phyloP scores from a whole-genome alignment of 2,113 vertebrate species.

The Cyanoderma ruficeps region DNA sequence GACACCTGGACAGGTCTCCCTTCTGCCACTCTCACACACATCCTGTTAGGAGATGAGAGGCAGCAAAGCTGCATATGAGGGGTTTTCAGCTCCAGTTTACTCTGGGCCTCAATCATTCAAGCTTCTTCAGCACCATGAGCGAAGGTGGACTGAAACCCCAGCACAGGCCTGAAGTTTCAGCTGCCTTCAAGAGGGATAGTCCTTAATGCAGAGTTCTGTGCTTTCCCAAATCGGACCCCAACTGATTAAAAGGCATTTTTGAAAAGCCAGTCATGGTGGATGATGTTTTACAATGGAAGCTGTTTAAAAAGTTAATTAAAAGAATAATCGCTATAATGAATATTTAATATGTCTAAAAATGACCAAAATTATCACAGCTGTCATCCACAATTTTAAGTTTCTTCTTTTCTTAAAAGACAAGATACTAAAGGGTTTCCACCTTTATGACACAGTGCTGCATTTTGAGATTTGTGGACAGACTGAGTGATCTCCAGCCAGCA shows the following conservation, averaged over 20 bases:
- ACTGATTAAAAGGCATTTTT: slow-evolving; percentile 15
- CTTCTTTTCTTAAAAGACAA: slow-evolving; percentile 54
- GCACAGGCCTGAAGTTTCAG: background rate
- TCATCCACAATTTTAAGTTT: slow-evolving; percentile 51
- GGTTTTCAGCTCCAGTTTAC: background rate
- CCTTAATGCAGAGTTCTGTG: background rate
- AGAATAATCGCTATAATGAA: slow-evolving; percentile 30
- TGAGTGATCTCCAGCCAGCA: slow-evolving; percentile 66
- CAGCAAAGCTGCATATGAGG: background rate
- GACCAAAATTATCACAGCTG: slow-evolving; percentile 27
- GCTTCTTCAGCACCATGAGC: background rate
- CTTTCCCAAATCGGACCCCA: background rate
- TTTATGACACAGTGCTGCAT: slow-evolving; percentile 37
- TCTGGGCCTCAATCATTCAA: background rate
- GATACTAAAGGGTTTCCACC: slow-evolving; percentile 65
- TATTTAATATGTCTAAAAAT: background rate
- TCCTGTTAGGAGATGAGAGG: background rate
- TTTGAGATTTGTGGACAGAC: slow-evolving; percentile 69
- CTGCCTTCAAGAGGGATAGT: background rate
- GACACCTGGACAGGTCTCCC: background rate
- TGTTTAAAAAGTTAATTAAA: slow-evolving; percentile 26
- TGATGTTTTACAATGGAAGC: background rate
- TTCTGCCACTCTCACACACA: background rate
- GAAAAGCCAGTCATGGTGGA: background rate
- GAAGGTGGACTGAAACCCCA: background rate